Base-by-base conservation (phyloP, 2,797 vertebrate genomes). In the Pogoniulus pusillus region DNA sequence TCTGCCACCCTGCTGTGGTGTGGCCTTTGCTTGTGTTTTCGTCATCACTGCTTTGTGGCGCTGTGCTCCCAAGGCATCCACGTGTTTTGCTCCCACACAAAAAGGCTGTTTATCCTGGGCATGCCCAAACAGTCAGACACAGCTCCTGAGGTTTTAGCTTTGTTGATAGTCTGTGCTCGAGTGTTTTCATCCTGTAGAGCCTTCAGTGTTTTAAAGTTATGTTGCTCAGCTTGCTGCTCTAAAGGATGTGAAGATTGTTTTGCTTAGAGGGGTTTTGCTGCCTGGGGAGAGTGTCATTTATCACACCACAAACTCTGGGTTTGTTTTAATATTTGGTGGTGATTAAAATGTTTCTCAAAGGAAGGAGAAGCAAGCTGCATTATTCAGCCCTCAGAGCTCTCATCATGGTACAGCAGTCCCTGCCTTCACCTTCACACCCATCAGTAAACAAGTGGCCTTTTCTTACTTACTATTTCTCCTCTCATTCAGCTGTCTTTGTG, bases 31-130 rank as follows among this genome's bases (percentile, higher is more conserved):
- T 47, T 73, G 51, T 41, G 26, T 18, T 54, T 29, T 26, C n/a
- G 41, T 14, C 39, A 41, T 16, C 39, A 15, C 39, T 41, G 39
- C 16, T 6, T 62, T 30, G 27, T 3, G 14, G 24, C 60, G 10
- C 13, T 8, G 24, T 6, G 11, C 51, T 54, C 12, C 15, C 11
- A 41, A 6, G 5, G 16, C 27, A 9, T 30, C 41, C 23, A 0
- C 29, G 0, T 9, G 22, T 43, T 79, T 58, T 59, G 59, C 13
- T 82, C 10, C 66, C 37, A 1, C 64, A 10, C 45, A 16, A 7
- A 63, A 43, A 65, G 16, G 10, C 23, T 45, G 1, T 26, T 26
- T 47, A 53, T 12, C 3, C 0, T 4, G 53, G 47, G 4, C 30
- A 0, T 41, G n/a, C 17, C 35, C 39, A 20, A 27, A 18, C 16